Evolutionary conservation across 2,113 vertebrate genomes (phyloP).

Genomic region (Nycticebus coucang): DNA sequence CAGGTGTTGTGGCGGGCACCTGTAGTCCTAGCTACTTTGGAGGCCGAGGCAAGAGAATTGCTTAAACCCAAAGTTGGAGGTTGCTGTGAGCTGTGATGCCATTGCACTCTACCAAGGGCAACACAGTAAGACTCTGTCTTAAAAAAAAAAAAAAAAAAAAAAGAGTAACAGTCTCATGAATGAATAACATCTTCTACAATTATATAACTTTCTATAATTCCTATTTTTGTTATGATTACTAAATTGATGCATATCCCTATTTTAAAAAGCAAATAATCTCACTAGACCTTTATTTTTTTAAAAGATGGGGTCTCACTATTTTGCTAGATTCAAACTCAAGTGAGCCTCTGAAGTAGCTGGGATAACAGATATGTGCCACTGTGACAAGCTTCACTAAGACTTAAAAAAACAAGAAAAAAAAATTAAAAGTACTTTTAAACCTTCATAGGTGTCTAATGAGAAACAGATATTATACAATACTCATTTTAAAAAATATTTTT

Average conservation of each 20-base stretch:
- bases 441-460: constrained; percentile 9
- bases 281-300: neutral
- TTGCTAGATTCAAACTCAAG: too few species aligned
- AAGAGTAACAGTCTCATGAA: neutral
- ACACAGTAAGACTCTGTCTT: too few species aligned
- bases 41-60: too few species aligned
- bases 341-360: too few species aligned
- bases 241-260: neutral
- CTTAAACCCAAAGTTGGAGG: too few species aligned
- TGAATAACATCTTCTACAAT: neutral
- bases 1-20: too few species aligned
- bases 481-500: neutral
- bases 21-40: too few species aligned
- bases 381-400: too few species aligned
- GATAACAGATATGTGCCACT: too few species aligned
- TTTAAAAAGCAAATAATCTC: constrained; percentile 35
- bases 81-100: too few species aligned
- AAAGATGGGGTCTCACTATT: too few species aligned
- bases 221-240: constrained; percentile 8
- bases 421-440: neutral
- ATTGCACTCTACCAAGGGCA: too few species aligned
- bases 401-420: neutral
- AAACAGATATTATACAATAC: constrained; percentile 24
- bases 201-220: constrained; percentile 37
- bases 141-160: neutral